Evolutionary conservation across 2,113 vertebrate species (phyloP).

Genomic region (Dolichotis patagonum): DNA sequence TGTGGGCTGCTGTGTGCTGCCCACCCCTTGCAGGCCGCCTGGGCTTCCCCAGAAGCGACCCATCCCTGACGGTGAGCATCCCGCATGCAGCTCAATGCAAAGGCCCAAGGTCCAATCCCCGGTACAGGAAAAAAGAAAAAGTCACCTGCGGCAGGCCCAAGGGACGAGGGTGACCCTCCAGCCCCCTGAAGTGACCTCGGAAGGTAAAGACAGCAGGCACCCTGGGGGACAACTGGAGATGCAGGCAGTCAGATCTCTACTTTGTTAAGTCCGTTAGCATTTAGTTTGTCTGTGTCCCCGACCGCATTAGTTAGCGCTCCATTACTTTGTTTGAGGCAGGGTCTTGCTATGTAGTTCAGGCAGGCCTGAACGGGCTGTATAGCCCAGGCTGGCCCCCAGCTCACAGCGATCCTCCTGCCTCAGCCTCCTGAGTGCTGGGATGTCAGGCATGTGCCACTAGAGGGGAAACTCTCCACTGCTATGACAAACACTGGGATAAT

Average conservation of each 20-base stretch:
- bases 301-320: not conserved
- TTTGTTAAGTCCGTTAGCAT: not conserved
- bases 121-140: not conserved
- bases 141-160: not conserved
- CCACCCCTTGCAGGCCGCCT: no score
- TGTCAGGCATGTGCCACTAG: not conserved
- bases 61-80: not conserved
- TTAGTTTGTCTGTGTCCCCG: accelerated
- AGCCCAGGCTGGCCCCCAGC: not conserved
- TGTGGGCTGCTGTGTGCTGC: not conserved
- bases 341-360: not conserved
- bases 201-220: not conserved
- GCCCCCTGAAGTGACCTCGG: not conserved
- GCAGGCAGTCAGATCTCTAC: not conserved
- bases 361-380: not conserved
- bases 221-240: not conserved
- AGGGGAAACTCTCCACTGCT: not conserved
- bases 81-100: not conserved
- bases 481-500: not conserved
- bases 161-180: not conserved
- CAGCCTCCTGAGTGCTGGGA: not conserved
- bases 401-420: not conserved
- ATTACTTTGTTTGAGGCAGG: not conserved
- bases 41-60: not conserved
- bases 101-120: not conserved